Percentiles rank a stretch among this genome's conserved stretches.
phyloP scores from a whole-genome alignment of 2,888 invertebrate genomes.

The Acanthacorydalis orientalis region DNA sequence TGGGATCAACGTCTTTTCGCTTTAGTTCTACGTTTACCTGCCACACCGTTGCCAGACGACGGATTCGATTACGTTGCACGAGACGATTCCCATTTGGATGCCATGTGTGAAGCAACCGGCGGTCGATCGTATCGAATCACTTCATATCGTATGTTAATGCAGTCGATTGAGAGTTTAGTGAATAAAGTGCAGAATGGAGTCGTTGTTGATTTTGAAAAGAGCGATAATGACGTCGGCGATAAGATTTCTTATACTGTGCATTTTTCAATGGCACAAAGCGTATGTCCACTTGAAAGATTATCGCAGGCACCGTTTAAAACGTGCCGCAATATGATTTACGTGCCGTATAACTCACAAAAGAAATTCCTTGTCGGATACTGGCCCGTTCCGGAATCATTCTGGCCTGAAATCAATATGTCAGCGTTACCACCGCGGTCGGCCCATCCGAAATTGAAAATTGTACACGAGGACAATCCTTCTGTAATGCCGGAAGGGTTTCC shows the following conservation, averaged over 20 bases:
- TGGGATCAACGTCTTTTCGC: constrained; percentile 99
- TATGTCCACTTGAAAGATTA: constrained; percentile 7
- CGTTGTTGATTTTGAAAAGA: constrained; percentile 93
- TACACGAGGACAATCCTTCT: constrained; percentile 84
- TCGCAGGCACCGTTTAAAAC: constrained; percentile 64
- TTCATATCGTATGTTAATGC: constrained; percentile 86
- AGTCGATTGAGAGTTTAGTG: constrained; percentile 90
- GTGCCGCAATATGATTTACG: constrained; percentile 76
- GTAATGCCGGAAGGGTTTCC: constrained; percentile 93
- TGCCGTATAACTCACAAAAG: constrained; percentile 79
- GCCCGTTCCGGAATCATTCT: constrained; percentile 98
- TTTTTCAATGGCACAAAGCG: not conserved
- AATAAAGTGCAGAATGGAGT: constrained; percentile 96
- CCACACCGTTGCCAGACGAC: constrained; percentile 73
- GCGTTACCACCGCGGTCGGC: constrained; percentile 81
- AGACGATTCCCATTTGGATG: constrained; percentile 87
- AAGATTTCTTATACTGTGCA: not conserved
- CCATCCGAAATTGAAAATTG: constrained; percentile 89
- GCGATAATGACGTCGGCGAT: constrained; percentile 50
- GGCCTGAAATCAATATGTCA: constrained; percentile 83
- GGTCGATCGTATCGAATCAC: constrained; percentile 93
- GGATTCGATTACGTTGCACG: constrained; percentile 74
- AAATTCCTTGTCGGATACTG: constrained; percentile 89
- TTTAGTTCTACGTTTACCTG: constrained; percentile 78
- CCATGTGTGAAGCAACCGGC: constrained; percentile 98